phyloP scores from a whole-genome alignment of 2,888 invertebrate species.

The Choristoneura rosaceana region DNA sequence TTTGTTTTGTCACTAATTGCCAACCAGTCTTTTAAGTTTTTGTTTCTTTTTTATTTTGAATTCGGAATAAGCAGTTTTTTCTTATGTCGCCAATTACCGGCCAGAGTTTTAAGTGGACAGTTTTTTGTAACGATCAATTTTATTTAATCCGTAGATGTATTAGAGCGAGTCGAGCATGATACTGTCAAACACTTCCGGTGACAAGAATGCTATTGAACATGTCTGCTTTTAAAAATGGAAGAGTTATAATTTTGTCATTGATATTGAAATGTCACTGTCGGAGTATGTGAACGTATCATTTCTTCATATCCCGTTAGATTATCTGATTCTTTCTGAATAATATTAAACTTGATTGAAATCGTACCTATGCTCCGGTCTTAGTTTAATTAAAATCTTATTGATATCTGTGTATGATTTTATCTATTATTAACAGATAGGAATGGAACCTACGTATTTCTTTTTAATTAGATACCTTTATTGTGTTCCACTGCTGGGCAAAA shows the following conservation, averaged over 20 bases:
- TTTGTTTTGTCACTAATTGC: constrained; percentile 9
- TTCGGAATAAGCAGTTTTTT: constrained; percentile 15
- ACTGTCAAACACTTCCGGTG: constrained; percentile 34
- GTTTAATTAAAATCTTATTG: background rate
- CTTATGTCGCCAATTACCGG: constrained; percentile 4
- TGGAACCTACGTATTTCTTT: too few species aligned
- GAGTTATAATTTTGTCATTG: constrained; percentile 12
- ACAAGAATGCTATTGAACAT: background rate
- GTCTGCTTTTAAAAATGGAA: background rate
- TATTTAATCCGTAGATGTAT: background rate
- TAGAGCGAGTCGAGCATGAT: constrained; percentile 6
- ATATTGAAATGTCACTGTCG: constrained; percentile 1
- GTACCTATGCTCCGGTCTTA: background rate
- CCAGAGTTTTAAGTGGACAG: constrained; percentile 7
- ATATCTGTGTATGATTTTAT: too few species aligned
- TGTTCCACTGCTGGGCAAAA: too few species aligned
- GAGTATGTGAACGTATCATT: background rate
- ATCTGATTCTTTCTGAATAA: background rate
- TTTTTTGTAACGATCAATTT: constrained; percentile 3
- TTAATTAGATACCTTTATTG: too few species aligned
- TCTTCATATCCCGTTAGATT: background rate
- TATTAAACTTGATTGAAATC: background rate
- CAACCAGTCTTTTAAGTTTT: constrained; percentile 1
- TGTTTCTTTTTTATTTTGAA: constrained; percentile 8
- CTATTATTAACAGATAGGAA: too few species aligned